Base-by-base conservation (phyloP, 2,113 vertebrate species). In the Hemiprocne comata region DNA sequence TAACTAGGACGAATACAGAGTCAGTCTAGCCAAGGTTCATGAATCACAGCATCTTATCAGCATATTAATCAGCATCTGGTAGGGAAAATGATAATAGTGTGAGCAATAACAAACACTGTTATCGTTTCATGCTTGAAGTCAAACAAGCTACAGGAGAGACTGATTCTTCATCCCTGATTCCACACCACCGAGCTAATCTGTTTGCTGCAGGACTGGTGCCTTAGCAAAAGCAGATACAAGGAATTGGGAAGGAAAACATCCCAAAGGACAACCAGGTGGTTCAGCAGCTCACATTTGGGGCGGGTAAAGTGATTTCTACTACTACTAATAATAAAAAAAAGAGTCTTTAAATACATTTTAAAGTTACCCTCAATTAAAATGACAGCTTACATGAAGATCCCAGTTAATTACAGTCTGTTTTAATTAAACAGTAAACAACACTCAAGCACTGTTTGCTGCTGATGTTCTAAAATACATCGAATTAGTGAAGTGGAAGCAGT, bases 1-100 rank as follows among this genome's bases (percentile, higher is more conserved):
- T 40, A 78, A 80, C 44, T 24, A 23, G 0, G 1, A 38, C 0
- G 18, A 89, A 33, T 10, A 66, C 15, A 2, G 50, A 90, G 78
- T 1, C 76, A 13, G 60, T 46, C 73, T 20, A 8, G 31, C 3
- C 0, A 58, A 86, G 84, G 80, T 31, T 83, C 90, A 74, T 87
- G 77, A 94, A 89, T 90, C 89, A 70, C 76, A 71, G 87, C 85
- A 89, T 19, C 92, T 94, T 74, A 94, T 91, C 90, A 91, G 92
- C 87, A 86, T 93, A 42, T 94, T 96, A 80, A 94, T 91, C 81
- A 94, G 70, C 87, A 67, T 48, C 65, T 33, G 85, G 55, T 6
- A 25, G 51, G 72, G 54, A 58, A 71, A 73, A 36, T 9, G 31
- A 14, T 24, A 67, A 50, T 2, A 38, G 60, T 1, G 17, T 10